Conservation (phyloP, 2,113 vertebrate genomes). For the Reinhardtius hippoglossoides region DNA sequence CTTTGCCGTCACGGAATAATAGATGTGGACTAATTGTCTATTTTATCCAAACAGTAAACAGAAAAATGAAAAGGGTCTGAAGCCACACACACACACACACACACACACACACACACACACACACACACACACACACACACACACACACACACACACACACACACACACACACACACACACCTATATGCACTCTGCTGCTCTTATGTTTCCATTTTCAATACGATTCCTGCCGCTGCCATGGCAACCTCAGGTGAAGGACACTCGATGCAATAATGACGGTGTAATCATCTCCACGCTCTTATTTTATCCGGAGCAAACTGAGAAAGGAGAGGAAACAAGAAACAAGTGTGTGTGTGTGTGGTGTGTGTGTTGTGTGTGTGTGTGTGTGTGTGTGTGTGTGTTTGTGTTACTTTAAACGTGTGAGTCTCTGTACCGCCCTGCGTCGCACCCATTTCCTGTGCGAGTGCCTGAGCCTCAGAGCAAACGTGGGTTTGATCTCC, state of each 20-base stretch:
- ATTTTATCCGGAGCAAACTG: constrained; percentile 18
- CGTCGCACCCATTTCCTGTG: constrained; percentile 63
- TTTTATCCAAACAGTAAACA: not conserved
- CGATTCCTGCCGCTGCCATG: constrained; percentile 53
- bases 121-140: not conserved
- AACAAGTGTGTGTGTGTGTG: constrained; percentile 4
- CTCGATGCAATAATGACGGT: constrained; percentile 42
- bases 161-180: not conserved
- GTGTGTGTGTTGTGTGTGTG: not conserved
- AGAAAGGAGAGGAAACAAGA: not conserved
- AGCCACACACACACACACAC: not conserved
- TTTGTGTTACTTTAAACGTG: not conserved
- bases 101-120: not conserved
- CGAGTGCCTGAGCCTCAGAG: constrained; percentile 8
- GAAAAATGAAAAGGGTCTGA: not conserved
- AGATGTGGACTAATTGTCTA: too few species aligned
- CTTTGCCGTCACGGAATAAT: too few species aligned
- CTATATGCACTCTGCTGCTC: constrained; percentile 4
- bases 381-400: not conserved
- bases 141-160: not conserved
- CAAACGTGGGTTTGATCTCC: not conserved
- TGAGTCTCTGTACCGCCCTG: not conserved
- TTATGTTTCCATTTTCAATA: constrained; percentile 25
- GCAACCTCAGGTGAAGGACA: constrained; percentile 67
- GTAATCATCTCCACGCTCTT: constrained; percentile 30